Evolutionary conservation across 2,113 vertebrate species (phyloP), one percentile per base, ranked within the genome.

Genomic region (Australoheros scitulus): DNA sequence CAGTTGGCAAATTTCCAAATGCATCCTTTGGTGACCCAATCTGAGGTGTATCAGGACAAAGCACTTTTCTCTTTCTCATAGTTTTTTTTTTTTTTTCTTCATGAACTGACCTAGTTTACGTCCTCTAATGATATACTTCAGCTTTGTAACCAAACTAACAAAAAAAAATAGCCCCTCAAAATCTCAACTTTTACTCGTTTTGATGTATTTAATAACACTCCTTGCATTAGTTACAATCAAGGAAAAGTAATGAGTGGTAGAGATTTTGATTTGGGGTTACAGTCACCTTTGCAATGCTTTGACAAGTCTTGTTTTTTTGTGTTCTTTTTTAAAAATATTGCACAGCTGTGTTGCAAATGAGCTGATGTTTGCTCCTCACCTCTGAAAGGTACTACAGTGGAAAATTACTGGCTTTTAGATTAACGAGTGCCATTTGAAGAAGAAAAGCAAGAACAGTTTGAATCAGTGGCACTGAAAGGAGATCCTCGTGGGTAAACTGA

Each of bases 151-250:
- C 77, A 79, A 91, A 88, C 81, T 24, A 88, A 86, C 41, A 38
- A 86, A 81, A 55, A 76, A 29, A 61, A 41, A 32, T 55, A 82
- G 83, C 87, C 89, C 91, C 76, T 83, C 76, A 78, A 86, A 92
- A 90, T 85, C 84, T 90, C 80, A 56, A 14, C 59, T 84, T 90
- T 76, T 88, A 64, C 87, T 92, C 72, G 91, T 87, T 89, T 65
- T 72, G 84, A 87, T 85, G 26, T 93, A 93, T 94, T 93, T 94
- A 95, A 94, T 87, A 83, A 86, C 78, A 63, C 79, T 92, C 84
- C 88, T 92, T 96, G 95, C 91, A 94, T 95, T 91, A 76, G 89
- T 92, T 87, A 94, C 93, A 95, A 94, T 96, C 93, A 92, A 94
- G 92, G 93, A 89, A 93, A 85, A 88, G 79, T 63, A 91, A 86